Conservation (phyloP, 2,113 vertebrate genomes). For the Odocoileus virginianus region DNA sequence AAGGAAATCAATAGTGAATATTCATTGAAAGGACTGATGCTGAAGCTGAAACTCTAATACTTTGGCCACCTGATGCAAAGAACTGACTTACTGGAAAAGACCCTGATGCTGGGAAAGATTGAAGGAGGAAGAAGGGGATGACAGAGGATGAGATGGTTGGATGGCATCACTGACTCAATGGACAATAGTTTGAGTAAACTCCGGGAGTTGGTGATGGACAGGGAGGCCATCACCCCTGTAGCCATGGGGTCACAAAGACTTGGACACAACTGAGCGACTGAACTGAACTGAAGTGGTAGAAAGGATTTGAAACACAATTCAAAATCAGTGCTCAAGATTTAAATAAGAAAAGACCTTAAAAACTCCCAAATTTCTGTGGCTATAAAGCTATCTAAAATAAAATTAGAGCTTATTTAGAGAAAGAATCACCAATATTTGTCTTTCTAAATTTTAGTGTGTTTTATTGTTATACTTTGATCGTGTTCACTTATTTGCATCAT, state of each 20-base stretch:
- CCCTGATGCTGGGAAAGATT: not conserved
- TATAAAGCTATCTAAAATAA: not conserved
- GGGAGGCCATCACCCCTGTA: not conserved
- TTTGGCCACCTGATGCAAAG: not conserved
- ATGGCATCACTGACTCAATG: not conserved
- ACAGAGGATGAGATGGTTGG: not conserved
- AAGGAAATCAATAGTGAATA: not conserved
- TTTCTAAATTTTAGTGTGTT: not conserved
- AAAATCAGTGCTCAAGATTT: not conserved
- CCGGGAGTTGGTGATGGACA: not conserved
- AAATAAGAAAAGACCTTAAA: constrained; percentile 11
- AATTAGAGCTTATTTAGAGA: not conserved
- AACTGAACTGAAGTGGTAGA: not conserved
- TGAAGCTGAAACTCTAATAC: not conserved
- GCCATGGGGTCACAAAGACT: accelerated
- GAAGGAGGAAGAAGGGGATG: not conserved
- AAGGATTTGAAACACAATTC: constrained; percentile 16
- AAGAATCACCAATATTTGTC: not conserved
- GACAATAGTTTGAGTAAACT: not conserved
- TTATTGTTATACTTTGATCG: constrained; percentile 41
- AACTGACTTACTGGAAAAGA: not conserved
- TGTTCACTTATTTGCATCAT: not conserved
- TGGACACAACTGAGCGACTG: not conserved
- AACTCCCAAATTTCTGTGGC: not conserved
- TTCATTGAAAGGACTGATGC: not conserved